phyloP scores from a whole-genome alignment of 2,113 vertebrate species.

The Rynchops niger region DNA sequence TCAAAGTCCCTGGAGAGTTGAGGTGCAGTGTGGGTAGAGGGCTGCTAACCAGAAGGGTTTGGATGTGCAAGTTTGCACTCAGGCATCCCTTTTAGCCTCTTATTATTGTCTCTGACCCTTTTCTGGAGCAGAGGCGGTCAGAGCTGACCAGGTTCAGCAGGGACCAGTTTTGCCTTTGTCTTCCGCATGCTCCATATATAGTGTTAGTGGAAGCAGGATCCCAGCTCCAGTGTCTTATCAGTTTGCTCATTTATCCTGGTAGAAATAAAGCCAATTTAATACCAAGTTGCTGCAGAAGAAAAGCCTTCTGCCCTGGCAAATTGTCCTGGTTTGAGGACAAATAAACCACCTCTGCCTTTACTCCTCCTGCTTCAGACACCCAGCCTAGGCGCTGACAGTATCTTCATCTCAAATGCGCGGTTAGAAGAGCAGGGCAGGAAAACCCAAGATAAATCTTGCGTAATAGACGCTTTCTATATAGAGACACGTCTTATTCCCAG shows the following conservation, averaged over 20 bases:
- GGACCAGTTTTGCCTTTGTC: background rate
- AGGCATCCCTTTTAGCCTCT: background rate
- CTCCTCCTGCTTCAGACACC: background rate
- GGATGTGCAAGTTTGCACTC: background rate
- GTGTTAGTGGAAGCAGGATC: background rate
- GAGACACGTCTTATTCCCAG: background rate
- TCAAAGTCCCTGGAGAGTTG: background rate
- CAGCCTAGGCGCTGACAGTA: background rate
- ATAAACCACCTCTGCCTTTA: background rate
- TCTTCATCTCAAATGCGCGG: background rate
- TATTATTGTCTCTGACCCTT: background rate
- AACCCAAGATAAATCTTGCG: background rate
- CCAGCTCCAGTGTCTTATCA: rapidly evolving
- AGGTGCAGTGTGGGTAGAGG: background rate
- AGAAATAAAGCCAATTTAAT: background rate
- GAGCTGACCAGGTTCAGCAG: background rate
- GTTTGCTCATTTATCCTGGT: background rate
- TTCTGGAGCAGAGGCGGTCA: background rate
- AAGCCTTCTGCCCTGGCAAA: background rate
- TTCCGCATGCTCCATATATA: rapidly evolving
- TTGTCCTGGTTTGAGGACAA: no score
- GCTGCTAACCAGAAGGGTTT: background rate
- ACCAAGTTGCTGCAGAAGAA: background rate
- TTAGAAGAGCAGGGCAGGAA: background rate
- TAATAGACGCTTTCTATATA: background rate